These are phyloP conservation scores for Drosophila robusta DNA, from an alignment of 2,888 invertebrate genomes.

Conservation along the genomic window DNA sequence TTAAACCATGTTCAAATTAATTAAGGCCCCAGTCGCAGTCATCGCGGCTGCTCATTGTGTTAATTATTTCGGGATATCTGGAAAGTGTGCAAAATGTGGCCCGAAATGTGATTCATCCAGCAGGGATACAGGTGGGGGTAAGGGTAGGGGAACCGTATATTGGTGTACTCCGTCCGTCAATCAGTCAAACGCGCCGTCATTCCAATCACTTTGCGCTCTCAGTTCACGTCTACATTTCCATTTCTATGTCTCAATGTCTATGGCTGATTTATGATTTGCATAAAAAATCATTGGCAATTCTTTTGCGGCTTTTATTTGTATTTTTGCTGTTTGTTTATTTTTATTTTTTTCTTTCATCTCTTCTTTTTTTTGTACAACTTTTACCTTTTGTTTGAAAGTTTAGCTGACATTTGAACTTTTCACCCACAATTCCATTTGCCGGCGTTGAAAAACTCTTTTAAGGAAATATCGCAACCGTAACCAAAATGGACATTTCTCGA, in stretches of 20 bases:
- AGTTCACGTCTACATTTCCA: conserved; percentile 61
- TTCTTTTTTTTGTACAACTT: conserved; percentile 52
- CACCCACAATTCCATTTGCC: conserved; percentile 79
- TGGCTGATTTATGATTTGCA: conserved; percentile 80
- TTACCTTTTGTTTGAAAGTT: conserved; percentile 78
- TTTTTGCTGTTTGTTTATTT: conserved; percentile 31
- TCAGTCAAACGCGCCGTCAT: conserved; percentile 74
- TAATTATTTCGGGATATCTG: conserved; percentile 64
- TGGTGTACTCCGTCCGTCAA: conserved; percentile 38
- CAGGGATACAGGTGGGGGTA: too few species aligned
- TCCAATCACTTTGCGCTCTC: conserved; percentile 71
- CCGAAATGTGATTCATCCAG: conserved; percentile 10
- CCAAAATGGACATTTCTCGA: conserved; percentile 80
- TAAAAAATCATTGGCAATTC: conserved; percentile 77
- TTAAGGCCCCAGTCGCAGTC: conserved; percentile 40
- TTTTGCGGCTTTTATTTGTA: conserved; percentile 57
- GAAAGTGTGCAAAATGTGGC: conserved; percentile 75
- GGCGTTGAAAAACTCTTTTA: conserved; percentile 64
- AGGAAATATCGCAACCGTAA: conserved; percentile 67
- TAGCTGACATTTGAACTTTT: conserved; percentile 82
- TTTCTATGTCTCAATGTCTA: conserved; percentile 64
- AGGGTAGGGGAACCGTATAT: background rate
- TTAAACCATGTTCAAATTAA: conserved; percentile 79
- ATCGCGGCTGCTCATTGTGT: conserved; percentile 33
- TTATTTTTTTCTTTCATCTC: background rate